Percentiles rank a stretch among this genome's conserved stretches.
Evolutionary conservation across 2,888 invertebrate genomes (phyloP).

Genomic region (Ennomos erosarius): DNA sequence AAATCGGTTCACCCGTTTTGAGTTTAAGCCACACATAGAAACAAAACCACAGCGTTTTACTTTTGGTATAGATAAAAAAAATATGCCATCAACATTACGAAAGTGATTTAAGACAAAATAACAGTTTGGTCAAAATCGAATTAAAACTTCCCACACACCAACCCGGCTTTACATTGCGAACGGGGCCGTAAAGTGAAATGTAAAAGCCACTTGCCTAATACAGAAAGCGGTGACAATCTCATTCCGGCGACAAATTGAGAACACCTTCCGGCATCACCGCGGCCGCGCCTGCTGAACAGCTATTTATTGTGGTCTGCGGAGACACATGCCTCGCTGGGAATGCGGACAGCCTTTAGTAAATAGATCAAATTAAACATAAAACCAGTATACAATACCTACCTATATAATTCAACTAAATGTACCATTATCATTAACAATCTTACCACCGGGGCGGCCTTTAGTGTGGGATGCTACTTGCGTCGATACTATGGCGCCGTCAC

Average conservation of each 20-base stretch:
- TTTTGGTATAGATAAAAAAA: too few relatives aligned
- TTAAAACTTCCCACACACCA: conserved; percentile 34
- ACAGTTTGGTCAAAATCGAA: conserved; percentile 16
- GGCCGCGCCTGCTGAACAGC: conserved; percentile 72
- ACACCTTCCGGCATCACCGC: conserved; percentile 73
- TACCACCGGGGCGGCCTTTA: too few relatives aligned
- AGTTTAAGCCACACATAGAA: too few relatives aligned
- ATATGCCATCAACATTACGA: background rate
- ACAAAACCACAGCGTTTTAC: too few relatives aligned
- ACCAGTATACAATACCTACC: background rate
- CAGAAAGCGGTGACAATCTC: conserved; percentile 80
- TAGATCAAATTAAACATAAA: conserved; percentile 19
- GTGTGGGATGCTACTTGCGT: too few relatives aligned
- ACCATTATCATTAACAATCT: too few relatives aligned
- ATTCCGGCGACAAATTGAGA: conserved; percentile 81
- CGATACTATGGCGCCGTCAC: too few relatives aligned
- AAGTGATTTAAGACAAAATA: too few relatives aligned
- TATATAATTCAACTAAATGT: too few relatives aligned
- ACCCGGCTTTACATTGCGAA: conserved; percentile 31
- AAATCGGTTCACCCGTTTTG: too few relatives aligned
- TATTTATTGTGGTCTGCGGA: conserved; percentile 74
- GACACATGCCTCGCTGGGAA: conserved; percentile 70
- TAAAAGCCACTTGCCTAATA: conserved; percentile 79
- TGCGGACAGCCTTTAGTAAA: conserved; percentile 47
- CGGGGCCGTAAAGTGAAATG: conserved; percentile 67